phyloP scores from a whole-genome alignment of 2,888 invertebrate species.

The Acrobasis suavella region DNA sequence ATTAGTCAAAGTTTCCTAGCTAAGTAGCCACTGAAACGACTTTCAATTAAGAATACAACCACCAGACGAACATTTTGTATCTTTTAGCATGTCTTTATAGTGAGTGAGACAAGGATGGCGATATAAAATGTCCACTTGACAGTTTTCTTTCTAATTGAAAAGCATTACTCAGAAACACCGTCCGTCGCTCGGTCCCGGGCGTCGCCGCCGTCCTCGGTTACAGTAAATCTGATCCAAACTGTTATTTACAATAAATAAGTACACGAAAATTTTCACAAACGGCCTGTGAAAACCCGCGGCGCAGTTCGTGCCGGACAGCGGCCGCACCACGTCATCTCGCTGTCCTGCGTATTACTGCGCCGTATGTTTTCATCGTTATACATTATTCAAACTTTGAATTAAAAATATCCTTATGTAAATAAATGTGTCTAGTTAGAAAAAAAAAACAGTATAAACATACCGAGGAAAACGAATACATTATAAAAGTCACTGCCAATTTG shows the following conservation, averaged over 20 bases:
- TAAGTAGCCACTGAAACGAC: too few relatives aligned
- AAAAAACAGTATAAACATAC: conserved; percentile 33
- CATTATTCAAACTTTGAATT: conserved; percentile 19
- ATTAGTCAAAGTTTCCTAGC: too few relatives aligned
- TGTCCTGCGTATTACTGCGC: conserved; percentile 10
- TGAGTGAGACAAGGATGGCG: too few relatives aligned
- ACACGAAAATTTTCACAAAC: conserved; percentile 45
- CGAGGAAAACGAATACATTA: conserved; percentile 38
- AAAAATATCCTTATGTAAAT: conserved; percentile 23
- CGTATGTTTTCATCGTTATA: conserved; percentile 19
- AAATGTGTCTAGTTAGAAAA: conserved; percentile 24
- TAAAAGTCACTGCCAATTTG: conserved; percentile 46
- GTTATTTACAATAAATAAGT: conserved; percentile 64
- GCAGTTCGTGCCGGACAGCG: neutral
- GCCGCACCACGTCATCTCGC: neutral
- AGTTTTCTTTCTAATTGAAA: too few relatives aligned
- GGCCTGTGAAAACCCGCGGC: conserved; percentile 17
- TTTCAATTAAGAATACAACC: too few relatives aligned
- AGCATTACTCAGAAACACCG: too few relatives aligned
- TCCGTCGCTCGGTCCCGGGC: neutral
- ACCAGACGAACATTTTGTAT: too few relatives aligned
- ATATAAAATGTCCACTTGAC: too few relatives aligned
- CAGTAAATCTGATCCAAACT: conserved; percentile 29
- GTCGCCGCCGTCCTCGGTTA: conserved; percentile 34
- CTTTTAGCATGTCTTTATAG: too few relatives aligned